Evolutionary conservation across 2,113 vertebrate genomes (phyloP), one percentile per base, ranked within the genome.

Genomic region (Microtus montanus): DNA sequence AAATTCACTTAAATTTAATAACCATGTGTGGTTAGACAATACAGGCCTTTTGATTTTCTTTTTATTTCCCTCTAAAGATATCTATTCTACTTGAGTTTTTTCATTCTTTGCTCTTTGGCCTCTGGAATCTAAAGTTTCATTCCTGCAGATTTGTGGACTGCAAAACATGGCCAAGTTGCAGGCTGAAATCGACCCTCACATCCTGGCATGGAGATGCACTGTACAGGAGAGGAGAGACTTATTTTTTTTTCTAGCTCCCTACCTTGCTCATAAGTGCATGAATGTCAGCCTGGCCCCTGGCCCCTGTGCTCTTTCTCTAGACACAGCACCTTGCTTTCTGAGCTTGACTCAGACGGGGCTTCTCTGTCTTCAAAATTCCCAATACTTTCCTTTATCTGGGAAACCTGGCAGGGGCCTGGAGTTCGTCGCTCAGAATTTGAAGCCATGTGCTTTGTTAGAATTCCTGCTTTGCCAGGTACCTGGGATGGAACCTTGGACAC

Each of bases 1-100:
- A 63, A 89, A 83, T 73, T 89, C 35, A 28, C 5, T 74, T 88
- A 79, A 73, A 38, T 92, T 54, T 92, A 87, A 73, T 63, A 83
- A 44, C 38, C 13, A 35, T 13, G 8, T 47, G 64, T 71, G 77
- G n/a, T 61, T 70, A 74, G 74, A 75, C 4, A 80, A 28, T 3
- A 4, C 19, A 92, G 78, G 12, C 44, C 44, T 79, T 80, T 79
- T 1, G 54, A 49, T 28, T 28, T 54, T 49, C 49, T 63, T 52
- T 63, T 26, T 3, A 61, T 87, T 89, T 87, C 33, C 28, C 22
- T 95, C 14, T 14, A 38, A 92, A 96, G 52, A 19, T n/a, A 41
- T 19, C 49, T 24, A 79, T 10, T 74, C 12, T n/a, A 86, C 66
- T 82, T 19, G 61, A 44, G 64, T 66, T 90, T 95, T 89, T 73